Conservation (phyloP, 1,140 invertebrate genomes). For the Drosophila bocki region DNA sequence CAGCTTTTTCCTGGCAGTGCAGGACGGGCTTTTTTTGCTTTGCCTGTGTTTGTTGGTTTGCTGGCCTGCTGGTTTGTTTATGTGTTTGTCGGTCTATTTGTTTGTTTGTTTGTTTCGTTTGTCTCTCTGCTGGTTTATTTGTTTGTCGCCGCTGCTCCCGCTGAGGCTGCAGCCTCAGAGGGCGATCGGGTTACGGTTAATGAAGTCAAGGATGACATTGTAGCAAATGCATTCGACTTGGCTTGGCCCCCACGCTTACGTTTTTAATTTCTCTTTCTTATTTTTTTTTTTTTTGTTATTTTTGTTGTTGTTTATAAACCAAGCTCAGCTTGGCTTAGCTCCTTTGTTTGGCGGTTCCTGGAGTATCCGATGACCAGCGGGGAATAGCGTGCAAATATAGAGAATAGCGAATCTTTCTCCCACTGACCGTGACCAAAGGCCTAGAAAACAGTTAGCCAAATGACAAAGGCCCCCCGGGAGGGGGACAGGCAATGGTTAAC, state of each 20-base stretch:
- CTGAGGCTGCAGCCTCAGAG: constrained; percentile 42
- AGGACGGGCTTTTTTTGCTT: constrained; percentile 24
- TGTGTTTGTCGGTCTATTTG: constrained; percentile 16
- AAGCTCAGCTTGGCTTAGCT: not conserved
- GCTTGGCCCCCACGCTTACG: constrained; percentile 44
- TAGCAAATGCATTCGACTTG: constrained; percentile 50
- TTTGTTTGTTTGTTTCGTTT: constrained; percentile 13
- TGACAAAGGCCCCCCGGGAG: not conserved
- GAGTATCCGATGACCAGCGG: constrained; percentile 37
- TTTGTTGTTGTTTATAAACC: not conserved
- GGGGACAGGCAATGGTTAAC: constrained; percentile 7
- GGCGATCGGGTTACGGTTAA: constrained; percentile 54
- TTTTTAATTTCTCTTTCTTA: constrained; percentile 69
- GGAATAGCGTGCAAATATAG: not conserved
- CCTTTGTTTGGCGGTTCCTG: constrained; percentile 42
- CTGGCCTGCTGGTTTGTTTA: constrained; percentile 14
- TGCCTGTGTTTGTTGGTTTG: constrained; percentile 30
- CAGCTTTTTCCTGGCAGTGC: constrained; percentile 5
- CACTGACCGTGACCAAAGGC: constrained; percentile 78
- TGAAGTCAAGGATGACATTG: constrained; percentile 82
- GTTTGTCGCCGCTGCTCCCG: constrained; percentile 13
- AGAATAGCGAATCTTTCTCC: constrained; percentile 34
- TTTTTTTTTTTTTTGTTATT: not conserved
- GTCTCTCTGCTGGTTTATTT: not conserved
- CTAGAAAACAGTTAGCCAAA: constrained; percentile 60